A percentile compares a stretch with the other conserved stretches of the same genome.
phyloP scores from a whole-genome alignment of 2,113 vertebrate genomes.

The Lagopus leucura region DNA sequence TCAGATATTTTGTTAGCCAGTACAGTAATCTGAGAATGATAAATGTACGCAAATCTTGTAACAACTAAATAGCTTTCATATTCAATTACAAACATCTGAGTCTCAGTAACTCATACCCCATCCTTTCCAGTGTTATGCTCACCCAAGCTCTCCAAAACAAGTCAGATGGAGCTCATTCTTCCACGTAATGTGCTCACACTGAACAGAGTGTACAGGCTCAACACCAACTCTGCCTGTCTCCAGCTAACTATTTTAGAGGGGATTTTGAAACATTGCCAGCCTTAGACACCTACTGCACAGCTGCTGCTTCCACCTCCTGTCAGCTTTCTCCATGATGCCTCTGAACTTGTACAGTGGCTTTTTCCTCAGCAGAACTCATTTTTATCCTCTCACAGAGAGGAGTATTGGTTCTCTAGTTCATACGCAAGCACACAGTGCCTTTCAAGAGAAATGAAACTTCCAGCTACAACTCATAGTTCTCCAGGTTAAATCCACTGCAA shows the following conservation, averaged over 20 bases:
- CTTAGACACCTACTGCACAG: slow-evolving; percentile 11
- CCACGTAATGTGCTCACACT: background rate
- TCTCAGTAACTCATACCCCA: background rate
- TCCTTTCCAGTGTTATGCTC: background rate
- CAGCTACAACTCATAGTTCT: background rate
- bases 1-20: background rate
- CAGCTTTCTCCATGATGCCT: background rate
- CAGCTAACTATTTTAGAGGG: slow-evolving; percentile 36
- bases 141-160: background rate
- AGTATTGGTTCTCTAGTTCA: background rate
- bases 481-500: background rate
- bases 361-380: background rate
- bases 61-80: background rate
- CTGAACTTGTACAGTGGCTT: background rate
- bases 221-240: background rate
- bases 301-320: slow-evolving; percentile 43
- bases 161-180: background rate
- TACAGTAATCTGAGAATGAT: rapidly evolving
- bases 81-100: background rate
- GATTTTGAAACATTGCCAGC: slow-evolving; percentile 41
- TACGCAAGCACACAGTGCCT: background rate
- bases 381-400: background rate
- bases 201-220: slow-evolving; percentile 18
- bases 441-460: background rate
- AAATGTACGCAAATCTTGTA: rapidly evolving